Evolutionary conservation across 1,140 invertebrate species (phyloP), one percentile per base, ranked within the genome.

Genomic region (Aplysia californica): DNA sequence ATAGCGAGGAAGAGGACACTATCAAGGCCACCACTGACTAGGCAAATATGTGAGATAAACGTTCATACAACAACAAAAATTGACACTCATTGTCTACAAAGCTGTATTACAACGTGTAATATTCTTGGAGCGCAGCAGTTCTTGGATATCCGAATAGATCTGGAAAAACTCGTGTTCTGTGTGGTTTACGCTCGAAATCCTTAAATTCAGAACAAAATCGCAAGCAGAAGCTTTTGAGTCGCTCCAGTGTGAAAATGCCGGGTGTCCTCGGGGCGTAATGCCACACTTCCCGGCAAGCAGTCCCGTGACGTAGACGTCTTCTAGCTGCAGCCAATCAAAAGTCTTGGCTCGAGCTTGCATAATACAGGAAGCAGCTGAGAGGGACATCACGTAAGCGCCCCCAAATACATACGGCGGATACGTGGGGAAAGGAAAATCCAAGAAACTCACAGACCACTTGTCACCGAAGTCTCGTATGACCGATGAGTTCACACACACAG

Each of bases 231-330:
- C 76, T 31, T 74, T 74, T 3, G 31, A 20, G 18, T 50, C 71
- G 6, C 31, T 65, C 79, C 76, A 78, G 68, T 66, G 75, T 4
- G 75, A 59, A 41, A 80, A 80, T 1, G 55, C 83, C 2, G 59
- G 64, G 0, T 83, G 74, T 41, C 72, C 35, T 44, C 77, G 38
- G 15, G 75, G 84, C 20, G 64, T 33, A 0, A 86, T 71, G 10
- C 79, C 80, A 4, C 82, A 78, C 0, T 78, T 67, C 50, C 81
- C 80, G 1, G 86, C 83, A 21, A 90, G 71, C 15, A 91, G 83
- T 2, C 91, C 91, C 5, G 90, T 91, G 21, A 91, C 84, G 81
- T 86, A 91, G 2, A 87, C 89, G 69, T 91, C 91, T 73, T 91
- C 91, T 73, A 91, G 80, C 6, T 81, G 81, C 0, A 89, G 74